Conservation (phyloP, 1,140 invertebrate species). For the Zaprionus camerounensis region DNA sequence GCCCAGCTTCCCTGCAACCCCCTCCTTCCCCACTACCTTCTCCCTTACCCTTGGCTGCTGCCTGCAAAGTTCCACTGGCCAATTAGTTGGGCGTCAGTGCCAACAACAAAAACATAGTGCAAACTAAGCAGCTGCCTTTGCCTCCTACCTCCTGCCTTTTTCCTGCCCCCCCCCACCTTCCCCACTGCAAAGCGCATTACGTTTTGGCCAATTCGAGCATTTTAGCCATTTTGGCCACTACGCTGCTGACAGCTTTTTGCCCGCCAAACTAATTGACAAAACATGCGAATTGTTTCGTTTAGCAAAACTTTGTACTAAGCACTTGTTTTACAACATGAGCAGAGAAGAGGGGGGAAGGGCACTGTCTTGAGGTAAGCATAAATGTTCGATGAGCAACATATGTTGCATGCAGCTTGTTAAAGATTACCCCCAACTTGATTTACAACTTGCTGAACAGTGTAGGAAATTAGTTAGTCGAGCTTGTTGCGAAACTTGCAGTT, state of each 20-base stretch:
- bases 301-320: background rate
- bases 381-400: conserved; percentile 6
- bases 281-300: conserved; percentile 30
- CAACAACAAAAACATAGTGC: background rate
- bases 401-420: background rate
- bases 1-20: background rate
- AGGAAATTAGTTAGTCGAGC: background rate
- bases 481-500: background rate
- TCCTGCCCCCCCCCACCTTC: no score
- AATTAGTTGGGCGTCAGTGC: conserved; percentile 29
- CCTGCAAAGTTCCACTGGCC: conserved; percentile 30
- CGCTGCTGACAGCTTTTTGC: conserved; percentile 19
- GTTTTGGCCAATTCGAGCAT: conserved; percentile 12
- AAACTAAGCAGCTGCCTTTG: conserved; percentile 1
- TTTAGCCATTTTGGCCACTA: conserved; percentile 3
- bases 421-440: background rate
- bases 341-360: background rate
- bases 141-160: background rate
- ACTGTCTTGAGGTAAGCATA: background rate
- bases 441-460: background rate
- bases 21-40: no score
- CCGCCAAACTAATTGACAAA: conserved; percentile 46
- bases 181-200: conserved; percentile 32
- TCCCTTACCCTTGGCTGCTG: background rate
- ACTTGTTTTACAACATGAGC: conserved; percentile 10